Base-by-base conservation (phyloP, 2,797 vertebrate species). In the Ctenopoma kingsleyae region DNA sequence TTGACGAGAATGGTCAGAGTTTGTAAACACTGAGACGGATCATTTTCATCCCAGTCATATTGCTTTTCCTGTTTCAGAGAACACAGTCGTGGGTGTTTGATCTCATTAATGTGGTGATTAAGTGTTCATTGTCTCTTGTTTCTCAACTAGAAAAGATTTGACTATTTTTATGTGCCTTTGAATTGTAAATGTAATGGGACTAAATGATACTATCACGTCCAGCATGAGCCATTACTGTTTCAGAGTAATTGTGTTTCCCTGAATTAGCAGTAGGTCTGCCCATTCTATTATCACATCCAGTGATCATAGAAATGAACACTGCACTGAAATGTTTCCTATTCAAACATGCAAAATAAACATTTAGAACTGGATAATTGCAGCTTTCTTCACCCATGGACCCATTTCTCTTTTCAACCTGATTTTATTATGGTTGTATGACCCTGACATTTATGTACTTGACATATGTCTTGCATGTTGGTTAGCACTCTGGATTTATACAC, bases 91-190 rank as follows among this genome's bases (percentile, higher is more conserved):
- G 69, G 81, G 74, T 57, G 81, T 86, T 77, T 78, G 75, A 81
- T 83, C 71, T 80, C 76, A 82, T 84, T 86, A 83, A 84, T 87
- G 64, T 87, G 72, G 47, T 69, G 78, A 89, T 89, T 81, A 90
- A 74, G 68, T 72, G 53, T 78, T 90, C 67, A 74, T 87, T 82
- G 80, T 87, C 55, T 83, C 53, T 12, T 83, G 74, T 84, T 81
- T 88, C 71, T 82, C 56, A 52, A 64, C 64, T 49, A 44, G 46
- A 77, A 78, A 74, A 63, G 11, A 65, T 76, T 78, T 71, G 23
- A 56, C 46, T 70, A 48, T 65, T 61, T 84, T 83, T 82, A 81
- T 76, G 74, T 74, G 62, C 66, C 59, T 40, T 57, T 75, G 70
- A 84, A 82, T 85, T 68, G 57, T 80, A 41, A 87, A 68, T 72